Conservation (phyloP, 2,797 vertebrate genomes). For the Malacoraja senta region DNA sequence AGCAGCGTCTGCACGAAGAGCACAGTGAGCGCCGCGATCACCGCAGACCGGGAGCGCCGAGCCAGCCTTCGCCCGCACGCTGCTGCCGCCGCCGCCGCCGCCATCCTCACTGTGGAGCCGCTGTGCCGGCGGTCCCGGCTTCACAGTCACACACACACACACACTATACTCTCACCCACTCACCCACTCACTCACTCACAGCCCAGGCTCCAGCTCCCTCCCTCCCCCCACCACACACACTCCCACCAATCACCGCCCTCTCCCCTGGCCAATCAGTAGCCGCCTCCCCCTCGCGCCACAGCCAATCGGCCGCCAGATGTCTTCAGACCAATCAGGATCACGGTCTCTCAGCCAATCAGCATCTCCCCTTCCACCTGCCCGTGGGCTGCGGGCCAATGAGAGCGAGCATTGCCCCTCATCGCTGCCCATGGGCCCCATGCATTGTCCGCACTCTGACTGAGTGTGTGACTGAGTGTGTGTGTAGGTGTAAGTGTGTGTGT, state of each 20-base stretch:
- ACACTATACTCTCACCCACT: neutral
- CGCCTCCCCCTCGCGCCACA: conserved; percentile 41
- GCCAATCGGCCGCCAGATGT: neutral
- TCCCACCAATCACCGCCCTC: neutral
- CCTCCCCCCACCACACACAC: neutral
- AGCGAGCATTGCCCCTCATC: neutral
- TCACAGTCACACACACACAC: neutral
- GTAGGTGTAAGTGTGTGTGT: no score
- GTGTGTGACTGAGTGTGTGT: no score
- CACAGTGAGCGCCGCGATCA: conserved; percentile 78
- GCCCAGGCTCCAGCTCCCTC: no score
- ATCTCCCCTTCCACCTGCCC: no score
- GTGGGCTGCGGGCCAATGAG: neutral
- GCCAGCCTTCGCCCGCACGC: conserved; percentile 76
- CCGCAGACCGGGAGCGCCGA: conserved; percentile 78
- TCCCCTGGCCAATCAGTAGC: conserved; percentile 22
- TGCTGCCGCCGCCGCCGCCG: conserved; percentile 59
- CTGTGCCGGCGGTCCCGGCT: conserved; percentile 31
- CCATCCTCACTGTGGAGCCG: conserved; percentile 55
- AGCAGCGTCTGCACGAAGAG: conserved; percentile 83
- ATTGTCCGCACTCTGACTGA: no score
- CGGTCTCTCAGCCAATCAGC: neutral
- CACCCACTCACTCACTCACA: neutral
- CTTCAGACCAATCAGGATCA: neutral
- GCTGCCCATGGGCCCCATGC: no score